Evolutionary conservation across 2,888 invertebrate species (phyloP), one percentile per base, ranked within the genome.

Genomic region (Stenolophus ochropezus): DNA sequence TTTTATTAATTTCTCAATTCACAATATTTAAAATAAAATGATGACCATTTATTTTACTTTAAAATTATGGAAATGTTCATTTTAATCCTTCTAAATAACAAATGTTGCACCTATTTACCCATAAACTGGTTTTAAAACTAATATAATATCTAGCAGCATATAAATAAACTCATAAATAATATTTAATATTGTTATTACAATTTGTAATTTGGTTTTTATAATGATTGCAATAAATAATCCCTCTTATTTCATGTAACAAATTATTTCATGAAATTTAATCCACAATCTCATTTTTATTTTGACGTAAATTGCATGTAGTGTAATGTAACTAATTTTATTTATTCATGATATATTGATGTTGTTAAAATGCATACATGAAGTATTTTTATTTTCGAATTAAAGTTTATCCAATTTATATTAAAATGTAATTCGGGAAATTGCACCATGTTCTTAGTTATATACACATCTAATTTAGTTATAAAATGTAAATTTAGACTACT

Each of bases 401-500:
- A 42, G 33, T 42, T 42, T 42, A 42, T 4, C n/a, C 61, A 14
- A 61, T 61, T 61, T 23, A 61, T 25, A 61, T 61, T 61, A 21
- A 61, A 61, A 61, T 61, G 61, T 61, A 25, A 61, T 61, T 23
- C 61, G 0, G 16, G 14, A 61, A 61, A 61, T 61, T 61, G 61
- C 6, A 61, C 11, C 14, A 4, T 4, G 21, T 61, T 25, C 61
- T 16, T 61, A 61, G 25, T 27, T 61, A 61, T 61, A 21, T 61
- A 25, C 11, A 61, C 61, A 20, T 27, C 14, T 61, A 61, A 61
- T 61, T 61, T 27, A 23, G 61, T 61, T 61, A 61, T 61, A 27
- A 61, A 61, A 61, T 61, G 61, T 61, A 61, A 61, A 61, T 61
- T 11, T 25, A 8, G 61, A 33, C 65, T 69, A 33, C 65, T 69